Percentiles rank a stretch among this genome's conserved stretches.
These are phyloP conservation scores for Nymphalis polychloros DNA, from an alignment of 2,888 invertebrate species.

Conservation along the genomic window DNA sequence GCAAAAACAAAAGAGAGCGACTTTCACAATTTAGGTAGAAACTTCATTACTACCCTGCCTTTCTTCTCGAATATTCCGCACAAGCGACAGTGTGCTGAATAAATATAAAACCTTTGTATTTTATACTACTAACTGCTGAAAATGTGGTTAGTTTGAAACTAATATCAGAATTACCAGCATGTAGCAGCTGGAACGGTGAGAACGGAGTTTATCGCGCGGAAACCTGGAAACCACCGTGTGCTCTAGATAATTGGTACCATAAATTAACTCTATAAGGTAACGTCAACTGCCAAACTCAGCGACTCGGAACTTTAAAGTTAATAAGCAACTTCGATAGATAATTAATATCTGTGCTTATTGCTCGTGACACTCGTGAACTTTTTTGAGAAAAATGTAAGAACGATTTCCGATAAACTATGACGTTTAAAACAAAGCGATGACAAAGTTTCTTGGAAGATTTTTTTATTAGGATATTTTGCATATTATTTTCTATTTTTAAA, in stretches of 20 bases:
- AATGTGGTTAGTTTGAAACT: slow-evolving; percentile 32
- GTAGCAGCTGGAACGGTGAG: slow-evolving; percentile 32
- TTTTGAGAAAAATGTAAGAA: slow-evolving; percentile 18
- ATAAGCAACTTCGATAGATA: slow-evolving; percentile 71
- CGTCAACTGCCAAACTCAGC: slow-evolving; percentile 68
- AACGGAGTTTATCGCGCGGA: slow-evolving; percentile 33
- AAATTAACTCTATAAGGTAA: slow-evolving; percentile 58
- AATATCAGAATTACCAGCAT: slow-evolving; percentile 32
- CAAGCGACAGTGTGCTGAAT: slow-evolving; percentile 9
- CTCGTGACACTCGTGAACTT: slow-evolving; percentile 25
- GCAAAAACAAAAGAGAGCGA: slow-evolving; percentile 3
- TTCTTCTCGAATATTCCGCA: slow-evolving; percentile 9
- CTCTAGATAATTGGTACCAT: slow-evolving; percentile 58
- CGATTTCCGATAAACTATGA: neutral
- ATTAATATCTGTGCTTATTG: slow-evolving; percentile 56
- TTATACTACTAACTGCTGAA: slow-evolving; percentile 23
- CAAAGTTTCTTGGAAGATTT: neutral
- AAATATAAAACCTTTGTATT: slow-evolving; percentile 18
- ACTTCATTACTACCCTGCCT: slow-evolving; percentile 11
- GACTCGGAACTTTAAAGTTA: slow-evolving; percentile 67
- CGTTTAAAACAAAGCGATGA: neutral
- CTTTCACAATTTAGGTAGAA: slow-evolving; percentile 9
- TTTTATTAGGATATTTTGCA: neutral
- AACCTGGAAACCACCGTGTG: slow-evolving; percentile 44
- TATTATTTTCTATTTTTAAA: neutral